Evolutionary conservation across 2,113 vertebrate genomes (phyloP).

Genomic region (Semnornis frantzii): DNA sequence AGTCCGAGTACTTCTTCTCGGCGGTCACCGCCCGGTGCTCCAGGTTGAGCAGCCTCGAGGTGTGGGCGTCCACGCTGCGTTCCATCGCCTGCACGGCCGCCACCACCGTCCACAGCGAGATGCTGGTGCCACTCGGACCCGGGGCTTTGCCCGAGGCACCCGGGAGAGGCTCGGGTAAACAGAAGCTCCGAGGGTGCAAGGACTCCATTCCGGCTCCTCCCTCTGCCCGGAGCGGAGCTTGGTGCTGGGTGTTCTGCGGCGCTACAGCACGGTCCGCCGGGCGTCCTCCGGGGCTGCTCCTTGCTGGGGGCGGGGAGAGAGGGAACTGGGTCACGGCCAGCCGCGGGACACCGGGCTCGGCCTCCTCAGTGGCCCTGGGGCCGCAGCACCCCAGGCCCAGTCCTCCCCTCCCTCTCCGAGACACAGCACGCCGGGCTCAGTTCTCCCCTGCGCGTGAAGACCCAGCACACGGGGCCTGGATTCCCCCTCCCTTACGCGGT

Average conservation of each 20-base stretch:
- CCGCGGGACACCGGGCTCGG: background rate
- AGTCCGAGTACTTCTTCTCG: constrained; percentile 78
- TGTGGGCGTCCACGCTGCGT: constrained; percentile 74
- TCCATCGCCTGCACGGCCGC: constrained; percentile 80
- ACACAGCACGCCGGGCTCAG: background rate
- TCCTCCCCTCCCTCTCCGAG: too few relatives aligned
- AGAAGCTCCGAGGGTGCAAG: constrained; percentile 11
- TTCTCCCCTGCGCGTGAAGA: too few relatives aligned
- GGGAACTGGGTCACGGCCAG: background rate
- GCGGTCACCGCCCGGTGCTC: constrained; percentile 73
- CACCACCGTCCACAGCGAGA: constrained; percentile 81
- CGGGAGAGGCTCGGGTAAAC: background rate
- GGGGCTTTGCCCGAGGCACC: constrained; percentile 6
- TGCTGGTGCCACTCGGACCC: constrained; percentile 38
- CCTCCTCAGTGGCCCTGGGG: too few relatives aligned
- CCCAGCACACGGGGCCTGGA: too few relatives aligned
- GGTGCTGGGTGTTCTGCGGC: background rate
- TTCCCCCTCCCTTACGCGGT: too few relatives aligned
- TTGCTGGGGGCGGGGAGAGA: too few relatives aligned
- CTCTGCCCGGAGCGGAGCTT: background rate
- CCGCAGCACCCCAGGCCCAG: background rate
- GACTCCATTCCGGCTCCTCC: constrained; percentile 54
- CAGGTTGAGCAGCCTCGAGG: constrained; percentile 65
- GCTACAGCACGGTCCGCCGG: background rate
- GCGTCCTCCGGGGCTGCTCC: background rate